Conservation (phyloP, 2,797 vertebrate genomes). For the Leuciscus waleckii region DNA sequence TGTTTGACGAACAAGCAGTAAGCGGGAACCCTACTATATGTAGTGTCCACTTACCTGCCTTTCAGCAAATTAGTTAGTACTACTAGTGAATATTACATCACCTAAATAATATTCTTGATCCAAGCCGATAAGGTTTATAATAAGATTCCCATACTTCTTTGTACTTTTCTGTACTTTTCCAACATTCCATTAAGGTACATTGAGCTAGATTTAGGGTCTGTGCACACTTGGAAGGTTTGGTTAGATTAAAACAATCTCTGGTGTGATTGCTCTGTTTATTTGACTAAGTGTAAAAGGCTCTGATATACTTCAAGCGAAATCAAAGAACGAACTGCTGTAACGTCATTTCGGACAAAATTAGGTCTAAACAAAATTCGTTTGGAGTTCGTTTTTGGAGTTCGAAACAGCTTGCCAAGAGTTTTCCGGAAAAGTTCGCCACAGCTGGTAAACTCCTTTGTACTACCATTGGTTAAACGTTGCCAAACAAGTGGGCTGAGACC, state of each 20-base stretch:
- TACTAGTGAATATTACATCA: neutral
- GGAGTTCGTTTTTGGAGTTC: too few species aligned
- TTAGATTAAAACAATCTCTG: too few species aligned
- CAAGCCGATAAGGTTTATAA: neutral
- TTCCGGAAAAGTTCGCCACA: too few species aligned
- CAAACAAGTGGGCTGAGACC: too few species aligned
- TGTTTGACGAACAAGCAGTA: conserved; percentile 1
- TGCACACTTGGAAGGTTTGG: neutral
- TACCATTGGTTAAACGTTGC: too few species aligned
- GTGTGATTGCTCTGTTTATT: neutral
- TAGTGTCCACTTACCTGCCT: neutral
- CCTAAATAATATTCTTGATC: conserved; percentile 15
- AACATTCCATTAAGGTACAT: neutral
- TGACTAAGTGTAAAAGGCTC: neutral
- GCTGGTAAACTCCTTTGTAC: too few species aligned
- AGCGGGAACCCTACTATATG: neutral
- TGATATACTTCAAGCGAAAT: too few species aligned
- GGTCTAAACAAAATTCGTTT: too few species aligned
- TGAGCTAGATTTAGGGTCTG: neutral
- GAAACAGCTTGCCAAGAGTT: too few species aligned
- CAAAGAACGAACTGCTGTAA: too few species aligned
- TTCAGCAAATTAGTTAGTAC: neutral
- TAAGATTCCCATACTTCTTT: neutral
- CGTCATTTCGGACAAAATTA: too few species aligned
- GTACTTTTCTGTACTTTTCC: neutral